Conservation (phyloP, 2,888 invertebrate genomes). For the Baccha elongata region DNA sequence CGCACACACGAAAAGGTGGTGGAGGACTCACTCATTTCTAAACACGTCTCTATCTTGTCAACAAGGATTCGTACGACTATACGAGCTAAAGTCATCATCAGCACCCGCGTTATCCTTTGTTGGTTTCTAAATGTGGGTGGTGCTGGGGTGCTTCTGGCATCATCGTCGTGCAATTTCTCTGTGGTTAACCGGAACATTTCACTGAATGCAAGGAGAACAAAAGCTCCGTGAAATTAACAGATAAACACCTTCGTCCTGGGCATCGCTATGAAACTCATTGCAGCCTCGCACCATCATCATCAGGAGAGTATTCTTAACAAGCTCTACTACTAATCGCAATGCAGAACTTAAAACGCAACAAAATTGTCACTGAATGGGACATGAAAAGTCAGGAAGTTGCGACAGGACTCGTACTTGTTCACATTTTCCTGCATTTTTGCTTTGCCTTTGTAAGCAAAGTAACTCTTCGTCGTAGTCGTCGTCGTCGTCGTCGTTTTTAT, state of each 20-base stretch:
- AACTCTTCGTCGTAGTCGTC: constrained; percentile 34
- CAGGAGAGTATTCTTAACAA: constrained; percentile 42
- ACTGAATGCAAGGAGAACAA: constrained; percentile 56
- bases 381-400: constrained; percentile 66
- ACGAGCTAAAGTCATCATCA: constrained; percentile 40
- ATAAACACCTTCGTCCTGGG: constrained; percentile 55
- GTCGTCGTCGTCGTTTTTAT: background rate
- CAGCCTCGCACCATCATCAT: constrained; percentile 13
- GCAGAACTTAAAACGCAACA: constrained; percentile 54
- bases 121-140: constrained; percentile 21
- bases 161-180: constrained; percentile 54
- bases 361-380: constrained; percentile 65
- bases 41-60: constrained; percentile 41
- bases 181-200: constrained; percentile 68
- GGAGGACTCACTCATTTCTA: constrained; percentile 29
- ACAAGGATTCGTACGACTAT: constrained; percentile 39
- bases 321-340: constrained; percentile 61
- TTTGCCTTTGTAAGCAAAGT: constrained; percentile 57
- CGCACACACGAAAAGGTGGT: constrained; percentile 10
- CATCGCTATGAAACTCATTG: constrained; percentile 17
- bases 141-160: constrained; percentile 12
- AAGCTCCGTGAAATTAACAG: constrained; percentile 69
- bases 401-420: constrained; percentile 61
- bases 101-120: constrained; percentile 60
- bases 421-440: constrained; percentile 47